phyloP scores from a whole-genome alignment of 2,888 invertebrate genomes.

The Deroplatys truncata region DNA sequence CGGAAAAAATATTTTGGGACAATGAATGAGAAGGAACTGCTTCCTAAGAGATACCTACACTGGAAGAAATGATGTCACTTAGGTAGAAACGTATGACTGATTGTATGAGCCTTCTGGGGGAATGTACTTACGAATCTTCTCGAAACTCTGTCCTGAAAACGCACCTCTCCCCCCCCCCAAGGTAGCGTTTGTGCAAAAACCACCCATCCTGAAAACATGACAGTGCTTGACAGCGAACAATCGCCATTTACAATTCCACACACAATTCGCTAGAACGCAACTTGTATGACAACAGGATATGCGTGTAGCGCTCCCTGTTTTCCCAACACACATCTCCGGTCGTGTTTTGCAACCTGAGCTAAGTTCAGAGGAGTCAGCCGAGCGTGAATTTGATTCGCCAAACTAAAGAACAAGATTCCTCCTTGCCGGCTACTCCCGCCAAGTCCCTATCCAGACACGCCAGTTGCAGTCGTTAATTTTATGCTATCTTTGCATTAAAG shows the following conservation, averaged over 20 bases:
- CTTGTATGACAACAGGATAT: not conserved
- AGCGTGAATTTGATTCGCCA: not conserved
- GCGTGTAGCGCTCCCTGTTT: not conserved
- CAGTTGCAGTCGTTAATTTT: not conserved
- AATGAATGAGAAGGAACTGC: too few species aligned
- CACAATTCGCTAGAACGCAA: not conserved
- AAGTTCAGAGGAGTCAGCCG: not conserved
- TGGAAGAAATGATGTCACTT: too few species aligned
- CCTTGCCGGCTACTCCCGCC: not conserved
- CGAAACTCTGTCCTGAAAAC: too few species aligned
- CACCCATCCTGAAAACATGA: too few species aligned
- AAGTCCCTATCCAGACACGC: not conserved
- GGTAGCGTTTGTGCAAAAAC: too few species aligned
- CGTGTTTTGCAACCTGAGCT: not conserved
- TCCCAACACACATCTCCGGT: not conserved
- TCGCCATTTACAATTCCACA: not conserved
- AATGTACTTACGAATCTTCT: too few species aligned
- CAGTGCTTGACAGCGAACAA: not conserved
- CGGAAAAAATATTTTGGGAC: too few species aligned
- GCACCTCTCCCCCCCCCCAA: too few species aligned
- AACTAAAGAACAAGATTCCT: not conserved
- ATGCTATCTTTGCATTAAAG: not conserved
- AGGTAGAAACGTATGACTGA: too few species aligned
- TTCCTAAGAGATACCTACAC: too few species aligned
- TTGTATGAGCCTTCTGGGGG: too few species aligned